A percentile compares a stretch with the other conserved stretches of the same genome.
These are phyloP conservation scores for Diadegma fenestrale DNA, from an alignment of 2,888 invertebrate species.

Conservation along the genomic window DNA sequence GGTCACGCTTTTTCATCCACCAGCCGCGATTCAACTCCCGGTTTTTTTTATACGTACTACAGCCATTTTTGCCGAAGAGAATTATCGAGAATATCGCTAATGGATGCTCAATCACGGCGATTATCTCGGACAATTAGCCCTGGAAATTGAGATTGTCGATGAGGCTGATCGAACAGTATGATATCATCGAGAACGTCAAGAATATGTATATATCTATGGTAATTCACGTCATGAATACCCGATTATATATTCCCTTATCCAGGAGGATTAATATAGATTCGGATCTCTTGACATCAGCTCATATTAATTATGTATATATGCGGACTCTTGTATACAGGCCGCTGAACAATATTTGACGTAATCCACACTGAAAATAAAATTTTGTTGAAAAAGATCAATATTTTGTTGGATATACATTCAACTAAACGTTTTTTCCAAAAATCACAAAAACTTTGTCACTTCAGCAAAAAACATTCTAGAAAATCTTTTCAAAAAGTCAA, in stretches of 20 bases:
- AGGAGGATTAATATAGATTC: conserved; percentile 4
- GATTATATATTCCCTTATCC: conserved; percentile 27
- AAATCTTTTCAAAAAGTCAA: no score
- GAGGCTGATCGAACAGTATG: conserved; percentile 37
- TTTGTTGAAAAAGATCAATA: no score
- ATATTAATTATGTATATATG: background rate
- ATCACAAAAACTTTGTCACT: no score
- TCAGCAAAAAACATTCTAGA: no score
- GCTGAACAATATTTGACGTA: background rate
- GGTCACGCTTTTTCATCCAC: background rate
- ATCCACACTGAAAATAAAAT: no score
- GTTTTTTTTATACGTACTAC: conserved; percentile 4
- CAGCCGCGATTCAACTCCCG: background rate
- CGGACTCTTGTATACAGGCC: background rate
- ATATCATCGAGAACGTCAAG: conserved; percentile 31
- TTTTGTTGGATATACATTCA: no score
- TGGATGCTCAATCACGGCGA: conserved; percentile 62
- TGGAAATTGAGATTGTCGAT: conserved; percentile 53
- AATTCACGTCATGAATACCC: conserved; percentile 20
- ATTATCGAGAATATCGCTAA: conserved; percentile 51
- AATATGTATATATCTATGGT: conserved; percentile 2
- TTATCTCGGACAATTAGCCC: conserved; percentile 66
- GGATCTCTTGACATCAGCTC: background rate
- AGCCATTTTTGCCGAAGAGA: conserved; percentile 19
- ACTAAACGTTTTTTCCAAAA: no score